phyloP scores from a whole-genome alignment of 2,888 invertebrate genomes.

The Cataglyphis rosenhaueri region DNA sequence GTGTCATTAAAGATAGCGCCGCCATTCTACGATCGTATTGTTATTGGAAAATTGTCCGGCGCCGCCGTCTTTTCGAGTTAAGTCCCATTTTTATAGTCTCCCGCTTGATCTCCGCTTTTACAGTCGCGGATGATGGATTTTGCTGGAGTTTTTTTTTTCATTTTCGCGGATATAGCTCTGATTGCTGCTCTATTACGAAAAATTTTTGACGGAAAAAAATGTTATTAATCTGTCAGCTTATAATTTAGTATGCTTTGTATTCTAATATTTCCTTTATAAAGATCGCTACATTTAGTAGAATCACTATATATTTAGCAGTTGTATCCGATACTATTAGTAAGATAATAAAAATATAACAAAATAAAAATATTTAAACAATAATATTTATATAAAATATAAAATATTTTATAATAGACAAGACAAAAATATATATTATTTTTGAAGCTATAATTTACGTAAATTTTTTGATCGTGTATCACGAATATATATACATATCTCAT shows the following conservation, averaged over 20 bases:
- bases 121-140: conserved; percentile 30
- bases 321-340: not conserved
- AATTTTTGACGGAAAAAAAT: not conserved
- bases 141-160: conserved; percentile 30
- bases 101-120: conserved; percentile 43
- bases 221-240: not conserved
- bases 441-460: conserved; percentile 6
- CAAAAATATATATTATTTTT: conserved; percentile 20
- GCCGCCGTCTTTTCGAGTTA: conserved; percentile 24
- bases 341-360: not conserved
- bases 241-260: conserved; percentile 19
- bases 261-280: not conserved
- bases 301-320: not conserved
- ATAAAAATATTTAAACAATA: not conserved
- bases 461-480: not conserved
- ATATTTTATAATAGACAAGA: not conserved
- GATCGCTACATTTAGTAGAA: not conserved
- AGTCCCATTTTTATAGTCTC: conserved; percentile 41
- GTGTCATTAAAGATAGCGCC: conserved; percentile 51
- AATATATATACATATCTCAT: not conserved
- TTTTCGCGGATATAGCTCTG: conserved; percentile 12
- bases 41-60: conserved; percentile 51
- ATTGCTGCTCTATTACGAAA: not conserved
- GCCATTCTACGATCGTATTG: conserved; percentile 47
- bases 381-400: too few relatives aligned